Evolutionary conservation across 2,888 invertebrate genomes (phyloP), one percentile per base, ranked within the genome.

Genomic region (Hemicrepidius hirtus): DNA sequence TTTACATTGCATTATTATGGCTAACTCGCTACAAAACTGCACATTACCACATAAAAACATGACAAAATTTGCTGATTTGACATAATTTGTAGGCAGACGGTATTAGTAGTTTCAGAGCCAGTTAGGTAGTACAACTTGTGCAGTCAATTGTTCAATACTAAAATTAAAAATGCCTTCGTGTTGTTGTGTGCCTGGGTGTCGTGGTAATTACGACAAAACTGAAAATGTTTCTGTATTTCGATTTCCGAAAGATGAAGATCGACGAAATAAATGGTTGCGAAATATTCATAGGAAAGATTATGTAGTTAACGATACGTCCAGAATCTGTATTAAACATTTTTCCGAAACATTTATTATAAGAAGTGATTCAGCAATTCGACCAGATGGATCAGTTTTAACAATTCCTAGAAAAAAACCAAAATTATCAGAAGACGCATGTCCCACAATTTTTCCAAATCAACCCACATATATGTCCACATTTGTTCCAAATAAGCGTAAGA

Each of bases 241-340:
- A 16, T 46, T 46, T 46, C 46, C 46, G 4, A 46, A 18, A 16
- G 18, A 46, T 18, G 18, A 7, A 13, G 6, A 5, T 46, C 5
- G 13, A 6, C 3, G 18, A 18, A 4, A 46, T 6, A 46, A 46
- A 46, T 46, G 46, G 46, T 6, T 18, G 1, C 13, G 18, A 18
- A 18, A 10, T 18, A 46, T 46, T 46, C 16, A 46, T 18, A 7
- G 46, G 4, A n/a, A 46, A 13, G 10, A 46, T 18, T 46, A 6
- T n/a, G 18, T 16, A 18, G 5, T 10, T 3, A 13, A 4, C 3
- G 10, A 46, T 6, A 16, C 18, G 4, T 18, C 18, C 6, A 18
- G 16, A 18, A 10, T 46, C 5, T 46, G 46, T 46, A 46, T 46
- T 16, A 13, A 46, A 18, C 46, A 46, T 46, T 46, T 46, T 18